These are phyloP conservation scores for Monodelphis domestica DNA, from an alignment of 2,797 vertebrate species.

Conservation along the genomic window DNA sequence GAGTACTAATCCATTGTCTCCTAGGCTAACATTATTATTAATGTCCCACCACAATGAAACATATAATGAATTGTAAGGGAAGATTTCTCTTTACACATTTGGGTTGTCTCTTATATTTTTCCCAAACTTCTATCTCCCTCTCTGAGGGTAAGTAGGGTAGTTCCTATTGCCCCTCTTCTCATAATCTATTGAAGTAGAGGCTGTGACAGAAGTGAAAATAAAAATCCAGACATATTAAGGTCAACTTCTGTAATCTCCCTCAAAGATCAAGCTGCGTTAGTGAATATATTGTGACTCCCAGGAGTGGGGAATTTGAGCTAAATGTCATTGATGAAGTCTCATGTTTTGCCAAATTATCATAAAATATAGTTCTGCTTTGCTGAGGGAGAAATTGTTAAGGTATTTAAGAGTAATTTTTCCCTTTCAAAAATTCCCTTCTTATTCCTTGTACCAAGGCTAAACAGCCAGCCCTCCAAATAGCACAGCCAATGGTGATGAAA, in stretches of 20 bases:
- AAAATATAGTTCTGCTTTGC: constrained; percentile 55
- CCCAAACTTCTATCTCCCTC: not conserved
- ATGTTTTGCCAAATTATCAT: constrained; percentile 56
- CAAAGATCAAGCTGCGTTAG: not conserved
- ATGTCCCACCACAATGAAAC: not conserved
- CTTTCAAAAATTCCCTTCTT: not conserved
- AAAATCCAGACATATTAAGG: constrained; percentile 33
- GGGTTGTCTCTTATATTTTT: not conserved
- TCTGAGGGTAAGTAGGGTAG: not conserved
- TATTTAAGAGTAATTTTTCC: constrained; percentile 50
- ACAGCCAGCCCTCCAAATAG: constrained; percentile 61
- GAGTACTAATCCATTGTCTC: not conserved
- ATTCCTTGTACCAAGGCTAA: constrained; percentile 64
- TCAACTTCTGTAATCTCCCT: not conserved
- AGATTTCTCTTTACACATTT: not conserved
- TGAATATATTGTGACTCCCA: constrained; percentile 25
- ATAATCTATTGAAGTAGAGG: not conserved
- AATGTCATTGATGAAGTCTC: not conserved
- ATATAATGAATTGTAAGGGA: not conserved
- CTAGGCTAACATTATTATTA: not conserved
- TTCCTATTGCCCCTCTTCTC: not conserved
- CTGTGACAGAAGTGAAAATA: not conserved
- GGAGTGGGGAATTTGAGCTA: constrained; percentile 18
- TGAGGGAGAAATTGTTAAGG: constrained; percentile 27
- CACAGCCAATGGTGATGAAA: constrained; percentile 37